A percentile compares a stretch with the other conserved stretches of the same genome.
Conservation (phyloP, 35 echinoderm and acorn worm genomes). For the Ophiothrix spiculata region DNA sequence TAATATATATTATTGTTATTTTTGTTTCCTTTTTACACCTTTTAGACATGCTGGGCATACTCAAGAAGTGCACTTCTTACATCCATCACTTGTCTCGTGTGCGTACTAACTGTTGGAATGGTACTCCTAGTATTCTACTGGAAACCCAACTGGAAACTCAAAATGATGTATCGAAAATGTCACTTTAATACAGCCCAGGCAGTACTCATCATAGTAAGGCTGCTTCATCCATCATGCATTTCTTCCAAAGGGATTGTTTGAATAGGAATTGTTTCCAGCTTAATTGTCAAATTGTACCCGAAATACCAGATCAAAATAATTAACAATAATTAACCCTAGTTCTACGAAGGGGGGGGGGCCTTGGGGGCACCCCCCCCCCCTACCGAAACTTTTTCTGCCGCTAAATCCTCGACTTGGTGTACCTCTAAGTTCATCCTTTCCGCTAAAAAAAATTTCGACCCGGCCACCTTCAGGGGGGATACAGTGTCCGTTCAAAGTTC, state of each 20-base stretch:
- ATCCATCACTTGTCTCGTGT: conserved; percentile 33
- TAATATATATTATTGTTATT: too few relatives aligned
- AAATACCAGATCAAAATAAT: too few relatives aligned
- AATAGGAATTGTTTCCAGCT: too few relatives aligned
- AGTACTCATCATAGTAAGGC: conserved; percentile 56
- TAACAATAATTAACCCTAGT: too few relatives aligned
- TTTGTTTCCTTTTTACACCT: too few relatives aligned
- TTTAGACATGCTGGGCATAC: conserved; percentile 49
- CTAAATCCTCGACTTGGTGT: background rate
- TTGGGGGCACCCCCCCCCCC: background rate
- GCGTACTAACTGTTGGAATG: conserved; percentile 50
- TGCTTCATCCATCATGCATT: background rate
- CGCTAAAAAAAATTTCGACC: too few relatives aligned
- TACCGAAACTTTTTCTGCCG: background rate
- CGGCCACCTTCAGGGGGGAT: too few relatives aligned
- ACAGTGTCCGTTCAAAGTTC: too few relatives aligned
- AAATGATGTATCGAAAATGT: conserved; percentile 28
- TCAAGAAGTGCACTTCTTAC: conserved; percentile 24
- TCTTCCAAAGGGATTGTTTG: too few relatives aligned
- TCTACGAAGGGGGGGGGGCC: too few relatives aligned
- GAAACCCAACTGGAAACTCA: conserved; percentile 72
- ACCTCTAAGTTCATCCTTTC: too few relatives aligned
- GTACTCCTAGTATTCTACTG: conserved; percentile 63
- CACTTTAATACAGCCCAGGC: conserved; percentile 35
- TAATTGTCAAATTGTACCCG: too few relatives aligned